Evolutionary conservation across 2,888 invertebrate genomes (phyloP).

Genomic region (Sphaerophoria taeniata): DNA sequence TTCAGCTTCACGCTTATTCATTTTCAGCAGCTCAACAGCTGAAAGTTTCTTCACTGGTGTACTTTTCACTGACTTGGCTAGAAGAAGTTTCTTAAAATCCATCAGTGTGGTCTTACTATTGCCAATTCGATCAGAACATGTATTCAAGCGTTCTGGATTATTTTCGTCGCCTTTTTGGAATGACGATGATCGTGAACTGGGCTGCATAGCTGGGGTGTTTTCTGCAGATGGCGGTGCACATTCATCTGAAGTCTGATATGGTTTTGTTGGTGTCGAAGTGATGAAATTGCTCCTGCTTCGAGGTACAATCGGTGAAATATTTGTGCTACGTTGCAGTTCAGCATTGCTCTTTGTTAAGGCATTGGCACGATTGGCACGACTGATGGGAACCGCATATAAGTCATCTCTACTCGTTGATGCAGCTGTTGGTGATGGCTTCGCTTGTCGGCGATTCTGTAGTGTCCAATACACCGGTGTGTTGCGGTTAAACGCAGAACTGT

Average conservation of each 20-base stretch:
- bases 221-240: slow-evolving; percentile 14
- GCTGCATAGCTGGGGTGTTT: slow-evolving; percentile 79
- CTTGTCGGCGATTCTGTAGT: slow-evolving; percentile 83
- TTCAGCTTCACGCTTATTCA: slow-evolving; percentile 82
- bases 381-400: slow-evolving; percentile 82
- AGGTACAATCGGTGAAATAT: slow-evolving; percentile 88
- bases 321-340: slow-evolving; percentile 76
- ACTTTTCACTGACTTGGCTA: slow-evolving; percentile 89
- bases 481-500: slow-evolving; percentile 80
- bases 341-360: slow-evolving; percentile 60
- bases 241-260: slow-evolving; percentile 70
- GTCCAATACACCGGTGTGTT: slow-evolving; percentile 86
- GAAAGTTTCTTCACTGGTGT: slow-evolving; percentile 86
- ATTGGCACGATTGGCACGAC: slow-evolving; percentile 78
- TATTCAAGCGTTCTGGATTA: slow-evolving; percentile 82
- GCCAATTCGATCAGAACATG: slow-evolving; percentile 87
- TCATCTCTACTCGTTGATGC: slow-evolving; percentile 80
- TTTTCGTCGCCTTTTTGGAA: slow-evolving; percentile 78
- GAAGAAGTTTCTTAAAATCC: slow-evolving; percentile 91
- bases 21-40: slow-evolving; percentile 91
- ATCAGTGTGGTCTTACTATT: slow-evolving; percentile 90
- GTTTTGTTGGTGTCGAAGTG: slow-evolving; percentile 87
- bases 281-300: slow-evolving; percentile 85
- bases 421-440: slow-evolving; percentile 75
- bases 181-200: slow-evolving; percentile 75